phyloP scores from a whole-genome alignment of 1,140 invertebrate genomes.

The Sarcophaga bullata region DNA sequence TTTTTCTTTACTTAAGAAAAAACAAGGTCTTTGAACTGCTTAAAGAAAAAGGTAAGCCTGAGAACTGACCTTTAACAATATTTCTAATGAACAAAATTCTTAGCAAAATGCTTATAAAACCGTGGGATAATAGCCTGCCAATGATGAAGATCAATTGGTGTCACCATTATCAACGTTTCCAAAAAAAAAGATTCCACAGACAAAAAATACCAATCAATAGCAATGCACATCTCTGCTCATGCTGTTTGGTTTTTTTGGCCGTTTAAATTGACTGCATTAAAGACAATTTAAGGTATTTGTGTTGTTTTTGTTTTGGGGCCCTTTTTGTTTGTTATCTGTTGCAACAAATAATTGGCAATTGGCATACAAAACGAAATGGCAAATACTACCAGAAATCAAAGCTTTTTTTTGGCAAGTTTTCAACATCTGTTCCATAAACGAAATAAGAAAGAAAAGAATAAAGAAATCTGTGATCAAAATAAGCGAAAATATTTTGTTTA shows the following conservation, averaged over 20 bases:
- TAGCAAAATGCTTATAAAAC: background rate
- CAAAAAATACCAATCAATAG: conserved; percentile 40
- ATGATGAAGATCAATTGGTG: conserved; percentile 14
- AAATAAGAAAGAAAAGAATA: background rate
- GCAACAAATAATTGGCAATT: conserved; percentile 34
- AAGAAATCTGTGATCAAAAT: background rate
- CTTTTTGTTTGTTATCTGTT: too few relatives aligned
- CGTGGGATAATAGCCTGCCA: conserved; percentile 39
- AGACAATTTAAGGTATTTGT: conserved; percentile 23
- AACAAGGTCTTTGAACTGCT: background rate
- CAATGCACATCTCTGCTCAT: too few relatives aligned
- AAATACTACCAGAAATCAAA: conserved; percentile 19
- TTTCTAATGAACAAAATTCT: background rate
- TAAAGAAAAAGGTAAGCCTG: background rate
- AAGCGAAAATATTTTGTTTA: conserved; percentile 15
- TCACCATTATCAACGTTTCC: background rate
- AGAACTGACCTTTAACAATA: conserved; percentile 8
- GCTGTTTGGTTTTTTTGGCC: background rate
- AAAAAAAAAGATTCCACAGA: too few relatives aligned
- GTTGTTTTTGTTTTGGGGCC: background rate
- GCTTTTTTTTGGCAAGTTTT: conserved; percentile 18
- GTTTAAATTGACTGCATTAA: background rate
- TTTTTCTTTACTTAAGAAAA: background rate
- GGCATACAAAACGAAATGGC: background rate
- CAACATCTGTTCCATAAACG: conserved; percentile 27